These are phyloP conservation scores for Cephus cinctus DNA, from an alignment of 1,140 invertebrate genomes.

Conservation along the genomic window DNA sequence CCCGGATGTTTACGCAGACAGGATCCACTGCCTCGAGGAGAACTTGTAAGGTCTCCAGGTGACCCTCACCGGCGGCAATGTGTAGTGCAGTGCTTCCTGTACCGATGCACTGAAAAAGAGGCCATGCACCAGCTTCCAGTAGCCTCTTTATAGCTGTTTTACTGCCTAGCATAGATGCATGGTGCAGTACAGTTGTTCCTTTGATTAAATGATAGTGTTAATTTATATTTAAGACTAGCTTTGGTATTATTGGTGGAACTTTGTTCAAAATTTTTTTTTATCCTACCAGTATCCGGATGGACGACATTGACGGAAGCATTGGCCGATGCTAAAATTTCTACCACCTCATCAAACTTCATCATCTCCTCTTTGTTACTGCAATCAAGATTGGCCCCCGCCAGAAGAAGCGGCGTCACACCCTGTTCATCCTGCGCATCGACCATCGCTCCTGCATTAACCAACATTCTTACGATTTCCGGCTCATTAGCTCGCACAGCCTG, in stretches of 20 bases:
- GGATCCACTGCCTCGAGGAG: constrained; percentile 8
- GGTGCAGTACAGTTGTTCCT: constrained; percentile 10
- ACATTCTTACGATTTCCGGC: constrained; percentile 21
- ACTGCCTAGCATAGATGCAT: constrained; percentile 11
- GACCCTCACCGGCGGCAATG: constrained; percentile 12
- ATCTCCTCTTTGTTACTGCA: constrained; percentile 1
- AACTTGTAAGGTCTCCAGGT: constrained; percentile 5
- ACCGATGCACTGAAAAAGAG: constrained; percentile 13
- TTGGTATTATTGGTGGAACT: background rate
- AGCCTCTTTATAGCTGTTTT: constrained; percentile 10
- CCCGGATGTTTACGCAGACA: constrained; percentile 6
- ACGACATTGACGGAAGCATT: constrained; percentile 13
- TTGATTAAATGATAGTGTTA: too few species aligned
- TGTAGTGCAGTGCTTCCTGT: constrained; percentile 18
- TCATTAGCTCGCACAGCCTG: constrained; percentile 33
- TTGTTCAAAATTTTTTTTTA: background rate
- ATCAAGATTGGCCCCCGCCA: constrained; percentile 23
- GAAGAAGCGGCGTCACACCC: constrained; percentile 29
- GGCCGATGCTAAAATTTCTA: constrained; percentile 9
- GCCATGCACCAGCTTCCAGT: constrained; percentile 12
- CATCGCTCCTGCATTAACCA: constrained; percentile 26
- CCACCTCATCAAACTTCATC: constrained; percentile 7
- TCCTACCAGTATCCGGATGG: constrained; percentile 12
- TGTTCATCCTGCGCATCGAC: constrained; percentile 28
- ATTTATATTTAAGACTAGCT: too few species aligned